phyloP scores from a whole-genome alignment of 2,797 vertebrate genomes.

The Gambelia wislizenii region DNA sequence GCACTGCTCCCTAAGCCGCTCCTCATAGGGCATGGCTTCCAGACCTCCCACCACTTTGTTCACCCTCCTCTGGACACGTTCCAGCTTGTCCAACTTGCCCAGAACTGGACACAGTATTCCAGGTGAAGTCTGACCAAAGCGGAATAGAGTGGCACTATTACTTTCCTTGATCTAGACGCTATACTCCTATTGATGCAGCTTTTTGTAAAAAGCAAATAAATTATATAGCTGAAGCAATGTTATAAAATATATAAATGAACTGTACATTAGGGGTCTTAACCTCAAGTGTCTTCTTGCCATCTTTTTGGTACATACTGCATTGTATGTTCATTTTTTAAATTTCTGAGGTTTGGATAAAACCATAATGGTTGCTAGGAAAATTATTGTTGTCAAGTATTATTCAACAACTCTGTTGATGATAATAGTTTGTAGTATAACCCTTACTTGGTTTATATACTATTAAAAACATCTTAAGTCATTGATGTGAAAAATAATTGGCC shows the following conservation, averaged over 20 bases:
- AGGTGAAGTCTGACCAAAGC: no score
- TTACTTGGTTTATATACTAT: constrained; percentile 53
- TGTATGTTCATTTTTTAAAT: constrained; percentile 17
- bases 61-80: no score
- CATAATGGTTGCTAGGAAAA: background rate
- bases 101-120: no score
- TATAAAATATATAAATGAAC: background rate
- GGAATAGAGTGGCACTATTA: no score
- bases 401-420: constrained; percentile 24
- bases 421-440: constrained; percentile 41
- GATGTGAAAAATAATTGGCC: constrained; percentile 27
- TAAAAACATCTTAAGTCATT: constrained; percentile 31
- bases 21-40: no score
- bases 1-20: no score
- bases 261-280: background rate
- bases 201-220: background rate
- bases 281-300: constrained; percentile 30
- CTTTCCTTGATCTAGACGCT: no score
- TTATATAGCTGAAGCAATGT: background rate
- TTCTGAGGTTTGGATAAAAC: background rate
- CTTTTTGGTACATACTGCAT: constrained; percentile 44
- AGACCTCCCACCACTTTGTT: no score
- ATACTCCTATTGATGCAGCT: background rate
- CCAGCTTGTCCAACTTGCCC: no score
- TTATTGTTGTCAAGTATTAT: constrained; percentile 32